Base-by-base conservation (phyloP, 1,140 invertebrate genomes). In the Rhizoglyphus robini region DNA sequence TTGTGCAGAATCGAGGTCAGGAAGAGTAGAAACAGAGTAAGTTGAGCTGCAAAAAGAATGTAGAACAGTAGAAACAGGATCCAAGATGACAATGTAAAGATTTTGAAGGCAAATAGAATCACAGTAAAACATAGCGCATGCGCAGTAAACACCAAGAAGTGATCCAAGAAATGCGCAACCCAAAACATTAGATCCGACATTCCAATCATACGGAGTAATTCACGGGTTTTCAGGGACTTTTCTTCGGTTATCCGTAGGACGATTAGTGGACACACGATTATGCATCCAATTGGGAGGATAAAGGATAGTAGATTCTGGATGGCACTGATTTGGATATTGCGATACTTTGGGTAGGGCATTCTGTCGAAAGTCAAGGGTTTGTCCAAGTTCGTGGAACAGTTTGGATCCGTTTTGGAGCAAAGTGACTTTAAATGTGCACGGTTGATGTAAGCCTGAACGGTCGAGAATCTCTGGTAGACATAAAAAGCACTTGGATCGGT, bases 141-240 rank as follows among this genome's bases (percentile, higher is more conserved):
- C 11, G n/a, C 20, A 11, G 32, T 18, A 18, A 47, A 34, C 11
- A 60, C 27, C 4, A 23, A 8, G 25, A 63, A 63, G 25, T 60
- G 29, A 63, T 60, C 29, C 18, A 63, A 25, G 27, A 63, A 63
- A 18, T 54, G 34, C 8, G 61, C 5, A 11, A 61, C 8, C 61
- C 61, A 63, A 29, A 60, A 63, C 20, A 63, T 47, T 18, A n/a
- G 48, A 67, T 66, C 65, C 8, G 31, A 36, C 5, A 66, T 15
- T 34, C 65, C 65, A 8, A 66, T 41, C 27, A 66, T 38, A 67
- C 64, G 30, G 15, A 66, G 63, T 64, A 66, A 30, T 18, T 66
- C 65, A 5, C 30, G 8, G 4, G 58, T 27, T 29, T 63, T 65
- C 5, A 5, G 8, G 5, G 4, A 5, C 25, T 67, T 65, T 48